Percentiles rank a stretch among this genome's conserved stretches.
These are phyloP conservation scores for Lepeophtheirus salmonis DNA, from an alignment of 1,140 invertebrate species.

Conservation along the genomic window DNA sequence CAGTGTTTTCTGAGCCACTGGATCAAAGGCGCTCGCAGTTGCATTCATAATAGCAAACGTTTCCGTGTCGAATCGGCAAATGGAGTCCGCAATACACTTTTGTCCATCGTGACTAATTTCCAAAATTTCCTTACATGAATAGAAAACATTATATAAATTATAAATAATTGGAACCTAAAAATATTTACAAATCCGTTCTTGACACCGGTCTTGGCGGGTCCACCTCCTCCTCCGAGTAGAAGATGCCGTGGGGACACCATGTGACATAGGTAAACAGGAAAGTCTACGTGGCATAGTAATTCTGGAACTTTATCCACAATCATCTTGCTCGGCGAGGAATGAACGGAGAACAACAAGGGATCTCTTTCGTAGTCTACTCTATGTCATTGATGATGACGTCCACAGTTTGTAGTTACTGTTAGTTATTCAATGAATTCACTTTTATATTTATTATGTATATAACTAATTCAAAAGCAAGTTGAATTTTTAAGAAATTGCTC, in stretches of 20 bases:
- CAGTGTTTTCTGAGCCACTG: conserved; percentile 40
- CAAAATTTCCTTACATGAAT: conserved; percentile 45
- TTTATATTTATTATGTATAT: too few relatives aligned
- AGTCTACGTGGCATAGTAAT: conserved; percentile 40
- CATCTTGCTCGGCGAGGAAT: too few relatives aligned
- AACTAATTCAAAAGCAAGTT: too few relatives aligned
- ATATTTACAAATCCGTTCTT: conserved; percentile 64
- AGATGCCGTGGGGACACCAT: conserved; percentile 77
- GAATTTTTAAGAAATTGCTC: too few relatives aligned
- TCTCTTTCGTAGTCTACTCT: too few relatives aligned
- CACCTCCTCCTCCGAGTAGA: conserved; percentile 80
- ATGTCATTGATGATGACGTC: too few relatives aligned
- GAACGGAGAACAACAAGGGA: too few relatives aligned
- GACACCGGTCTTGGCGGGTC: conserved; percentile 79
- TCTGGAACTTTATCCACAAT: conserved; percentile 1
- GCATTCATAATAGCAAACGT: conserved; percentile 79
- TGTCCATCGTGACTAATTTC: conserved; percentile 61
- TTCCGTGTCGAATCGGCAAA: conserved; percentile 67
- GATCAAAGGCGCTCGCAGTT: conserved; percentile 31
- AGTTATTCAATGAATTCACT: too few relatives aligned
- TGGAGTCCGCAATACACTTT: conserved; percentile 59
- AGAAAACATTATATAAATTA: conserved; percentile 7
- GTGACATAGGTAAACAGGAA: conserved; percentile 75
- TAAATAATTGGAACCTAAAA: neutral
- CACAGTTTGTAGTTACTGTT: too few relatives aligned